Evolutionary conservation across 2,888 invertebrate species (phyloP).

Genomic region (Volucella inflata): DNA sequence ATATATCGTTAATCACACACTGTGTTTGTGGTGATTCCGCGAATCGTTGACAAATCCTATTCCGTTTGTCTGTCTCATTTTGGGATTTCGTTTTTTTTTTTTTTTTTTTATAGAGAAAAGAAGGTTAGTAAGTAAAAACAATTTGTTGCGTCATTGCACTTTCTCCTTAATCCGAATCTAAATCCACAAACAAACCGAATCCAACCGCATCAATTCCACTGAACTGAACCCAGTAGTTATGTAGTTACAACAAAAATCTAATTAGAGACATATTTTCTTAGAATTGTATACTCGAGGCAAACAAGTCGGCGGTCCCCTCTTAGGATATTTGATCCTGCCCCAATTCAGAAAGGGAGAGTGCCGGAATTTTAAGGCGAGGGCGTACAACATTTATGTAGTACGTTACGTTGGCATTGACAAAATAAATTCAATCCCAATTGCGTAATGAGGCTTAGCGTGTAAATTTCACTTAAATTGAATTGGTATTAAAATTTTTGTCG

Average conservation of each 20-base stretch:
- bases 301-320: slow-evolving; percentile 53
- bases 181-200: background rate
- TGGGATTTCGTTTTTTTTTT: background rate
- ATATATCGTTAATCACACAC: slow-evolving; percentile 19
- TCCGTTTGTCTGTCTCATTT: background rate
- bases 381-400: no score
- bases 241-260: slow-evolving; percentile 40
- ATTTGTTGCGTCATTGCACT: slow-evolving; percentile 37
- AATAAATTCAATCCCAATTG: slow-evolving; percentile 35
- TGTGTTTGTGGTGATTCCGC: slow-evolving; percentile 15
- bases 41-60: slow-evolving; percentile 32
- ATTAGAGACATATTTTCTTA: slow-evolving; percentile 42
- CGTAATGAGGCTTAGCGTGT: slow-evolving; percentile 54
- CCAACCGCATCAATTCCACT: background rate
- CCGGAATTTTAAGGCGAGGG: background rate
- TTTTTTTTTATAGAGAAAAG: slow-evolving; percentile 3
- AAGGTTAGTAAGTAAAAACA: background rate
- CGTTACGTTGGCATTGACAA: background rate
- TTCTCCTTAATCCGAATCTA: slow-evolving; percentile 5
- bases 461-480: slow-evolving; percentile 43
- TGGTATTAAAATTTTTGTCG: slow-evolving; percentile 32
- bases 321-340: slow-evolving; percentile 53
- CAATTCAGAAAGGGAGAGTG: background rate
- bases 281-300: slow-evolving; percentile 47
- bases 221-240: background rate